Conservation (phyloP, 2,797 vertebrate species). For the Propithecus perrieri region DNA sequence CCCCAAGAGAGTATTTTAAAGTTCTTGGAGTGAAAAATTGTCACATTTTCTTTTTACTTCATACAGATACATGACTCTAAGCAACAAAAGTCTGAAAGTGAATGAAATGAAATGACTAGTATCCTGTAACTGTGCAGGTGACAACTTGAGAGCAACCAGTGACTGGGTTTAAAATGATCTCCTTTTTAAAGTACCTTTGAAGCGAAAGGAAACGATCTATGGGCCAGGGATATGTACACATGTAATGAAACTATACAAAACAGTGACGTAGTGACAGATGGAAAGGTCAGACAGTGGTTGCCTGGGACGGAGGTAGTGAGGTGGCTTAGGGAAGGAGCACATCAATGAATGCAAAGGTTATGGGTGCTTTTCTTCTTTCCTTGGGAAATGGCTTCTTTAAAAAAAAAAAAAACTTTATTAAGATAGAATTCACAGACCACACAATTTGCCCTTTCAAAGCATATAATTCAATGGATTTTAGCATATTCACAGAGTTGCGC, state of each 20-base stretch:
- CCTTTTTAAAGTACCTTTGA: neutral
- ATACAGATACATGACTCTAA: neutral
- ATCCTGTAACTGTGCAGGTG: neutral
- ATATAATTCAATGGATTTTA: neutral
- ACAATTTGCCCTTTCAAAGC: neutral
- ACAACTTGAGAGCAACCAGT: neutral
- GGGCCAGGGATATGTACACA: too few species aligned
- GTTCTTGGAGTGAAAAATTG: neutral
- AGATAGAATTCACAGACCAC: neutral
- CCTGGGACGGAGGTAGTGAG: neutral
- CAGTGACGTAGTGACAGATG: neutral
- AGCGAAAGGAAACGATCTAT: neutral
- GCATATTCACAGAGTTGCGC: neutral
- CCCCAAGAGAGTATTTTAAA: neutral
- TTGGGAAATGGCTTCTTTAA: neutral
- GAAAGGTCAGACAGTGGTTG: neutral
- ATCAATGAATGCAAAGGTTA: neutral
- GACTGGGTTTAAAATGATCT: neutral
- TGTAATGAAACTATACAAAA: neutral
- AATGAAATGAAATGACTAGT: neutral
- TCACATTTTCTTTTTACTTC: neutral
- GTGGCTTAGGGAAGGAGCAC: neutral
- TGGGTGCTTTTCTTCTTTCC: neutral
- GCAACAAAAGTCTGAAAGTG: neutral
- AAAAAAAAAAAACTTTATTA: neutral